phyloP scores from a whole-genome alignment of 2,888 invertebrate species.

The Amblyteles armatorius region DNA sequence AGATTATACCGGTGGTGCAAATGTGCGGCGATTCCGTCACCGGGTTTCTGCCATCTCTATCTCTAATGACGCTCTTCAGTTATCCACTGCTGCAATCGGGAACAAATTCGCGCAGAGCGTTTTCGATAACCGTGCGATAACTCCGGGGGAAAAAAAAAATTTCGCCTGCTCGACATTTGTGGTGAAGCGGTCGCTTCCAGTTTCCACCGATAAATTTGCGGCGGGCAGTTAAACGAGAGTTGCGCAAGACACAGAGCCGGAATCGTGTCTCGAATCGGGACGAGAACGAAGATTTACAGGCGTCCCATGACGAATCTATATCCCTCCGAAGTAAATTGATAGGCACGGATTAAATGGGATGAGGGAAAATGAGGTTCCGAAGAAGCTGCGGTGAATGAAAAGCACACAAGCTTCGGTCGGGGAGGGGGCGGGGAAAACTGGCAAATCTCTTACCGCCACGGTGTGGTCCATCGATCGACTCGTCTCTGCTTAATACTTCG shows the following conservation, averaged over 20 bases:
- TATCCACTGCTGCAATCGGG: neutral
- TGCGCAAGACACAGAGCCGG: neutral
- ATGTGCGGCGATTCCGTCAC: neutral
- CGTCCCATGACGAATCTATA: constrained; percentile 37
- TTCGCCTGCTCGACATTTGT: neutral
- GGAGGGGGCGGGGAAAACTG: constrained; percentile 10
- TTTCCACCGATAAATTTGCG: constrained; percentile 9
- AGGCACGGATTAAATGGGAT: constrained; percentile 2
- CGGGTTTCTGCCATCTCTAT: constrained; percentile 9
- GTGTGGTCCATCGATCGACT: constrained; percentile 45
- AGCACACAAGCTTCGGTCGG: constrained; percentile 25
- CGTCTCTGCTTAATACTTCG: constrained; percentile 49
- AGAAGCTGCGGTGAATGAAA: constrained; percentile 19
- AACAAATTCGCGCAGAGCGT: neutral
- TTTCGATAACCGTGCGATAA: neutral
- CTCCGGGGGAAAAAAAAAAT: neutral
- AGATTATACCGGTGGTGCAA: constrained; percentile 2
- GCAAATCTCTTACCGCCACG: constrained; percentile 37
- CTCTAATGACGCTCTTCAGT: constrained; percentile 30
- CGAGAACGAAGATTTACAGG: constrained; percentile 16
- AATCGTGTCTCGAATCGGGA: constrained; percentile 11
- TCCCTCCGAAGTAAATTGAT: constrained; percentile 41
- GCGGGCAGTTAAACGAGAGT: constrained; percentile 6
- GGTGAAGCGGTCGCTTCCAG: neutral
- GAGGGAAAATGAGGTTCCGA: constrained; percentile 7